Percentiles rank a stretch among this genome's conserved stretches.
These are phyloP conservation scores for Anolis sagrei DNA, from an alignment of 2,113 vertebrate genomes.

Conservation along the genomic window DNA sequence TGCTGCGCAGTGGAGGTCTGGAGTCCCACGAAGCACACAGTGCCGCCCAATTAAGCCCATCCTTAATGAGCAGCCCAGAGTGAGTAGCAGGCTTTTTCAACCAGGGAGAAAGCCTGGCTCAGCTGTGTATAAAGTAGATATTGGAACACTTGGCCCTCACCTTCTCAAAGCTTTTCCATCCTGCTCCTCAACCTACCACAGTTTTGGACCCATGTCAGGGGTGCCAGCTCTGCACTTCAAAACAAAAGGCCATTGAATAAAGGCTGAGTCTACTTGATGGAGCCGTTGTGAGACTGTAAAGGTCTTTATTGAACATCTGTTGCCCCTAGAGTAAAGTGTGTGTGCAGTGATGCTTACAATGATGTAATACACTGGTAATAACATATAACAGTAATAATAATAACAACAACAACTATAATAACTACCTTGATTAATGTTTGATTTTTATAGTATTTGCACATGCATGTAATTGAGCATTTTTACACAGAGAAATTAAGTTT, in stretches of 20 bases:
- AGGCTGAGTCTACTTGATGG: neutral
- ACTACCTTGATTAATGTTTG: neutral
- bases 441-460: neutral
- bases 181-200: conserved; percentile 84
- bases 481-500: neutral
- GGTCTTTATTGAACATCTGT: conserved; percentile 3
- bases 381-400: too few species aligned
- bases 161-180: conserved; percentile 72
- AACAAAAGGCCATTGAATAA: neutral
- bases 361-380: too few species aligned
- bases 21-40: conserved; percentile 60
- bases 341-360: conserved; percentile 57
- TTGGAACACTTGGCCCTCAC: conserved; percentile 57
- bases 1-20: conserved; percentile 63
- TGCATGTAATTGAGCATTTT: neutral
- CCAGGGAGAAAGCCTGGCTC: conserved; percentile 69
- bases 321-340: conserved; percentile 19
- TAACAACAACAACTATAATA: too few species aligned
- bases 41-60: conserved; percentile 82
- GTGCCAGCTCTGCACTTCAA: neutral
- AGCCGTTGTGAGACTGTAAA: conserved; percentile 3
- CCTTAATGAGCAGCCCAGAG: conserved; percentile 78
- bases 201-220: conserved; percentile 58
- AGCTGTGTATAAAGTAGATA: conserved; percentile 2
- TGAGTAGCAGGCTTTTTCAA: conserved; percentile 65